Percentiles rank a stretch among this genome's conserved stretches.
These are phyloP conservation scores for Macropodus opercularis DNA, from an alignment of 2,797 vertebrate genomes.

Conservation along the genomic window DNA sequence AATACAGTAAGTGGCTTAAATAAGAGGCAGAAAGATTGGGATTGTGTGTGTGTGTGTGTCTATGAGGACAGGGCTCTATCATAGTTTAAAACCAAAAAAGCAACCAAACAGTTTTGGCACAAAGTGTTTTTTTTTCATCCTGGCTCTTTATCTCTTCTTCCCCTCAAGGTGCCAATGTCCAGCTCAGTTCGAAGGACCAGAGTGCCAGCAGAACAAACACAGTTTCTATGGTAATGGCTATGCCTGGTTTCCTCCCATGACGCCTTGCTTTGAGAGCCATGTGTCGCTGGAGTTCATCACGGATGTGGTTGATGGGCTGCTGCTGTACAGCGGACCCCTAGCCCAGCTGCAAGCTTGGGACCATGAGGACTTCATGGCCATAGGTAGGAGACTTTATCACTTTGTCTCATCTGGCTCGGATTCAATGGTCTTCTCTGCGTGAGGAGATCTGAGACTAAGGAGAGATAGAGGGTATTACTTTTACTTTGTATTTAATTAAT, in stretches of 20 bases:
- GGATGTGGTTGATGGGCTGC: conserved; percentile 82
- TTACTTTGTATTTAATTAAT: conserved; percentile 5
- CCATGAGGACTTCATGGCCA: conserved; percentile 85
- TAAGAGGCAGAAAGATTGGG: background rate
- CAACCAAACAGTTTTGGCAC: background rate
- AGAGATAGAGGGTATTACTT: background rate
- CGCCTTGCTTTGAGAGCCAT: conserved; percentile 85
- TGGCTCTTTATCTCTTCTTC: conserved; percentile 28
- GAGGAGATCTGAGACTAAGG: background rate
- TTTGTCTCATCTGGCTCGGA: background rate
- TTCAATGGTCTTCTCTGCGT: background rate
- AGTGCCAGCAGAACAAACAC: conserved; percentile 89
- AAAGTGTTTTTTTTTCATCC: conserved; percentile 33
- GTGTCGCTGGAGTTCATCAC: conserved; percentile 89
- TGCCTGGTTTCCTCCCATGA: conserved; percentile 88
- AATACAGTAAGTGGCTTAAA: conserved; percentile 38
- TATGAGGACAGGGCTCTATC: background rate
- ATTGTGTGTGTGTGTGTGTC: too few relatives aligned
- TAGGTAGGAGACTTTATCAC: conserved; percentile 76
- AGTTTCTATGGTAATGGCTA: conserved; percentile 89
- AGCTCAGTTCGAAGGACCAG: conserved; percentile 84
- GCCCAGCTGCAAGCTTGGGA: conserved; percentile 82
- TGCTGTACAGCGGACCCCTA: conserved; percentile 86
- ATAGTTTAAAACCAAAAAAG: background rate
- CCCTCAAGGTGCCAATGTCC: conserved; percentile 85